Evolutionary conservation across 2,797 vertebrate genomes (phyloP).

Genomic region (Pogonophryne albipinna): DNA sequence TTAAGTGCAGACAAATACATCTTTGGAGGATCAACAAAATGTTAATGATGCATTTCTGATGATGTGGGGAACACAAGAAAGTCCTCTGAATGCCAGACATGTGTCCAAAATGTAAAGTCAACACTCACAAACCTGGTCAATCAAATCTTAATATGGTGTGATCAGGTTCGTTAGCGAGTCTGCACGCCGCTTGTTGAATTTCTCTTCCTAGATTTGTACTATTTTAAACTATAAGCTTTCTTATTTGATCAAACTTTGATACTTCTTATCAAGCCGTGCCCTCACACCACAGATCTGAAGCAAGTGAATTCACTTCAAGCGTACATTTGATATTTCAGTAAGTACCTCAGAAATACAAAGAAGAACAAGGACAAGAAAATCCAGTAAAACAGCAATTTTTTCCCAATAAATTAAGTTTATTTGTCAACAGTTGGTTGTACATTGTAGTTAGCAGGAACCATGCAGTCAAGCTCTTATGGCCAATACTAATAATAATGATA

Average conservation of each 20-base stretch:
- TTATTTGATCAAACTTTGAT: no score
- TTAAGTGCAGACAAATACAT: slow-evolving; percentile 41
- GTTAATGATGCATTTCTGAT: slow-evolving; percentile 42
- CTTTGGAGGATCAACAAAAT: slow-evolving; percentile 29
- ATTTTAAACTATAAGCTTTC: no score
- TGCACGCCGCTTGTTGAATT: no score
- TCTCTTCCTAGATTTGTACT: background rate
- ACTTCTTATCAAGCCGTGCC: no score
- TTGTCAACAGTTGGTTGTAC: slow-evolving; percentile 84
- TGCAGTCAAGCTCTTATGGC: slow-evolving; percentile 95
- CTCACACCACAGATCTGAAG: no score
- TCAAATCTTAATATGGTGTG: no score
- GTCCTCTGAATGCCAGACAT: background rate
- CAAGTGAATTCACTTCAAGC: no score
- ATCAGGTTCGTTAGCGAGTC: no score
- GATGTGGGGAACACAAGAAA: slow-evolving; percentile 52
- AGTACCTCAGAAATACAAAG: no score
- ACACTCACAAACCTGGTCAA: background rate
- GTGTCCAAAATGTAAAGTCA: slow-evolving; percentile 8
- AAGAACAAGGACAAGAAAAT: background rate
- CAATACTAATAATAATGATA: slow-evolving; percentile 83
- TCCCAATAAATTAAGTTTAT: slow-evolving; percentile 93
- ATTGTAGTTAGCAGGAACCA: slow-evolving; percentile 88
- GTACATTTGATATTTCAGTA: no score
- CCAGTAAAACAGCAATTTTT: background rate